phyloP scores from a whole-genome alignment of 2,888 invertebrate genomes.

The Trachelus troglodyta region DNA sequence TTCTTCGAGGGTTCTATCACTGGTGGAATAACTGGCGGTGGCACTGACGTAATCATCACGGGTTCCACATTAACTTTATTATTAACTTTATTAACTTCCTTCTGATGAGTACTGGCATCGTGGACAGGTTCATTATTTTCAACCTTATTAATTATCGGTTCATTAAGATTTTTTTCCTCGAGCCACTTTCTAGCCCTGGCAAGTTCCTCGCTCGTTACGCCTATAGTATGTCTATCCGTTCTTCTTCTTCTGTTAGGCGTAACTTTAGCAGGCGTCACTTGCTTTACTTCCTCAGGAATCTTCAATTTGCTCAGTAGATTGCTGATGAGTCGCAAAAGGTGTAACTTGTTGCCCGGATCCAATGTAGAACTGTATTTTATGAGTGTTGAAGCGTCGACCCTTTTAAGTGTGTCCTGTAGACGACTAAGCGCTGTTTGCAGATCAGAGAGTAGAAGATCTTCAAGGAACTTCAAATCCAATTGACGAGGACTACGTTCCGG shows the following conservation, averaged over 20 bases:
- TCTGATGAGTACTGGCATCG: not conserved
- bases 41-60: not conserved
- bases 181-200: conserved; percentile 82
- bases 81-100: not conserved
- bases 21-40: not conserved
- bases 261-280: conserved; percentile 19
- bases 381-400: conserved; percentile 66
- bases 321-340: conserved; percentile 77
- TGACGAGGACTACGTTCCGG: conserved; percentile 45
- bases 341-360: conserved; percentile 69
- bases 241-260: conserved; percentile 69
- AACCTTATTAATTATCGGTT: conserved; percentile 1
- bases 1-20: conserved; percentile 6
- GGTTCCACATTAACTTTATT: not conserved
- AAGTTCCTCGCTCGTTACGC: conserved; percentile 84
- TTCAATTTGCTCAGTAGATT: conserved; percentile 73
- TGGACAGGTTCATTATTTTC: not conserved
- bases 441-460: conserved; percentile 78
- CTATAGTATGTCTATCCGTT: conserved; percentile 82
- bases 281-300: conserved; percentile 64
- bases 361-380: conserved; percentile 68
- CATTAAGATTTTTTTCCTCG: conserved; percentile 68
- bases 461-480: conserved; percentile 66
- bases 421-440: conserved; percentile 82
- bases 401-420: conserved; percentile 77